Conservation (phyloP, 2,113 vertebrate species). For the Notechis scutatus region DNA sequence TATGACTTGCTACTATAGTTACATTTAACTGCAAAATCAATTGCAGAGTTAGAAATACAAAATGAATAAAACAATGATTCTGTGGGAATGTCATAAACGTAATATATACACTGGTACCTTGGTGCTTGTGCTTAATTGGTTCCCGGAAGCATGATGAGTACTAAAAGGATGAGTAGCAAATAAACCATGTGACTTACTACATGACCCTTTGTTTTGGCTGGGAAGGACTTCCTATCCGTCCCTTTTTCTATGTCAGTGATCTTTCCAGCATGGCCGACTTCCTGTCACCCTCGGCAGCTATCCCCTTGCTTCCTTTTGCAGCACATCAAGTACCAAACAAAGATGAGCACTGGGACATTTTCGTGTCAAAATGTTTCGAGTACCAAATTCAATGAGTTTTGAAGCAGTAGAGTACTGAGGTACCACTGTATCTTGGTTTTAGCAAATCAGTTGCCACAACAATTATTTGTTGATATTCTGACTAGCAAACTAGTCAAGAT, state of each 20-base stretch:
- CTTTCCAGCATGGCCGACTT: neutral
- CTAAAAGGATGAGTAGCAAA: neutral
- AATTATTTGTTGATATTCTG: neutral
- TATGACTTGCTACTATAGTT: slow-evolving; percentile 14
- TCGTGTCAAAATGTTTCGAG: neutral
- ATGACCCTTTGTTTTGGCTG: neutral
- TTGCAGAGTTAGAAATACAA: slow-evolving; percentile 35
- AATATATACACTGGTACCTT: neutral
- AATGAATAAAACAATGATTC: neutral
- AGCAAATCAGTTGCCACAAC: neutral
- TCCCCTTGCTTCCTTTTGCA: neutral
- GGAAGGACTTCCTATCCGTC: neutral
- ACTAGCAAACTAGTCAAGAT: neutral
- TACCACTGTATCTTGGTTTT: neutral
- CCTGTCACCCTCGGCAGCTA: neutral
- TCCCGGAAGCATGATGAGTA: neutral
- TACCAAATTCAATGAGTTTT: neutral
- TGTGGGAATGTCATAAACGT: neutral
- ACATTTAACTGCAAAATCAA: slow-evolving; percentile 23
- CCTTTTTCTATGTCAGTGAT: neutral
- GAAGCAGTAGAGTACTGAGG: neutral
- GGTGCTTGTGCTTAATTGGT: neutral
- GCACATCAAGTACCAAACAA: neutral
- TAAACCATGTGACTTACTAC: neutral
- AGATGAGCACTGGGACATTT: neutral